phyloP scores from a whole-genome alignment of 2,113 vertebrate genomes.

The Mionectes macconnelli region DNA sequence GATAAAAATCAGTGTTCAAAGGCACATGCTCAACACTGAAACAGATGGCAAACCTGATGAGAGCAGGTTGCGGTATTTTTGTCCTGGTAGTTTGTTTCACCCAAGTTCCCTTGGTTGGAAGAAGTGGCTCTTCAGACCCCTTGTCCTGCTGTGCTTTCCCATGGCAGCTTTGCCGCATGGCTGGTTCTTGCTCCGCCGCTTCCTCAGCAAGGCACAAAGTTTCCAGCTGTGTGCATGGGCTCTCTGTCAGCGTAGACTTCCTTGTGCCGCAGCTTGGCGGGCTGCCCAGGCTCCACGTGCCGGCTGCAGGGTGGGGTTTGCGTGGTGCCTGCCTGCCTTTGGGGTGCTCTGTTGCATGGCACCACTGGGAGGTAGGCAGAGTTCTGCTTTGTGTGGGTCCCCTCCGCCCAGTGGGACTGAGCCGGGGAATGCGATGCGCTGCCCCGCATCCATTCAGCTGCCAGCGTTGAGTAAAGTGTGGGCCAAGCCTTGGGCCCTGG shows the following conservation, averaged over 20 bases:
- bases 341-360: fast-evolving
- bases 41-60: not conserved
- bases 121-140: not conserved
- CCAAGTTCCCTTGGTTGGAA: not conserved
- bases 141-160: not conserved
- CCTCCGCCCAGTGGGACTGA: fast-evolving
- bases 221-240: not conserved
- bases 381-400: not conserved
- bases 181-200: not conserved
- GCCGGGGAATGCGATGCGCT: not conserved
- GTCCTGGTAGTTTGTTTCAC: not conserved
- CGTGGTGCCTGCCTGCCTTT: not conserved
- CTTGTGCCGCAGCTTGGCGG: not conserved
- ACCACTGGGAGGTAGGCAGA: fast-evolving
- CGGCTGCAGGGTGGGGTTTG: not conserved
- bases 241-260: not conserved
- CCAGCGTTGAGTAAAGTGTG: fast-evolving
- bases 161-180: fast-evolving
- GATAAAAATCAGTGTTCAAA: not conserved
- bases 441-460: not conserved
- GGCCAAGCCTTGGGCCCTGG: not conserved
- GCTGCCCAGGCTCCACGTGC: not conserved
- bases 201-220: fast-evolving
- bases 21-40: fast-evolving
- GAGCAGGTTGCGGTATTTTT: not conserved